Conservation (phyloP, 2,888 invertebrate genomes). For the Caenorhabditis panamensis region DNA sequence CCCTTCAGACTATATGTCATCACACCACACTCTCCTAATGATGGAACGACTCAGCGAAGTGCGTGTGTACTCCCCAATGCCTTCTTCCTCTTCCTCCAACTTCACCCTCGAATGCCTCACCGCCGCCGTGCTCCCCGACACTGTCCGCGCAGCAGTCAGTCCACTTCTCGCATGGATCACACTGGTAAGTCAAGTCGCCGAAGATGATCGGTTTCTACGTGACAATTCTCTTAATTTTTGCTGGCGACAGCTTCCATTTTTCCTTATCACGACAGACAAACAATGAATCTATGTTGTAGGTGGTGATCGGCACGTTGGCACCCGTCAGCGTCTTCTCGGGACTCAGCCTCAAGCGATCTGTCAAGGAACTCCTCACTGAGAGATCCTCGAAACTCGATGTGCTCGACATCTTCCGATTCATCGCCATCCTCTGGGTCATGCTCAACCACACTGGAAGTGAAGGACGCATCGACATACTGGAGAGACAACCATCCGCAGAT, state of each 20-base stretch:
- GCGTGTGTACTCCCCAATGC: slow-evolving; percentile 35
- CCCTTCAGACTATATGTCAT: slow-evolving; percentile 41
- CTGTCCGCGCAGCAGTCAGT: slow-evolving; percentile 36
- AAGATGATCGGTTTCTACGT: slow-evolving; percentile 3
- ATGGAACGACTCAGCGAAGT: slow-evolving; percentile 57
- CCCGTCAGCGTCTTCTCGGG: slow-evolving; percentile 47
- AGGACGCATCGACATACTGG: slow-evolving; percentile 78
- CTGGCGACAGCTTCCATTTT: background rate
- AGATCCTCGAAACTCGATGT: slow-evolving; percentile 71
- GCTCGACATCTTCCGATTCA: slow-evolving; percentile 73
- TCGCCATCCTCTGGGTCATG: slow-evolving; percentile 80
- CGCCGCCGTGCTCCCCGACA: slow-evolving; percentile 34
- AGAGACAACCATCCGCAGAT: slow-evolving; percentile 73
- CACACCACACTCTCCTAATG: slow-evolving; percentile 41
- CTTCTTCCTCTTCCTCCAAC: slow-evolving; percentile 4
- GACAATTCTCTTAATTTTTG: slow-evolving; percentile 1
- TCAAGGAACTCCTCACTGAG: slow-evolving; percentile 66
- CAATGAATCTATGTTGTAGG: slow-evolving; percentile 48
- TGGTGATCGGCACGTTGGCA: slow-evolving; percentile 55
- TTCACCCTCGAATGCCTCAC: slow-evolving; percentile 27
- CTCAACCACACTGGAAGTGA: slow-evolving; percentile 79
- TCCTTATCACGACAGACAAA: background rate
- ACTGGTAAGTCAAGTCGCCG: slow-evolving; percentile 28
- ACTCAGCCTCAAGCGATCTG: slow-evolving; percentile 59
- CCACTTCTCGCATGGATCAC: slow-evolving; percentile 52